A percentile compares a stretch with the other conserved stretches of the same genome.
Conservation (phyloP, 2,797 vertebrate genomes). For the Etheostoma perlongum region DNA sequence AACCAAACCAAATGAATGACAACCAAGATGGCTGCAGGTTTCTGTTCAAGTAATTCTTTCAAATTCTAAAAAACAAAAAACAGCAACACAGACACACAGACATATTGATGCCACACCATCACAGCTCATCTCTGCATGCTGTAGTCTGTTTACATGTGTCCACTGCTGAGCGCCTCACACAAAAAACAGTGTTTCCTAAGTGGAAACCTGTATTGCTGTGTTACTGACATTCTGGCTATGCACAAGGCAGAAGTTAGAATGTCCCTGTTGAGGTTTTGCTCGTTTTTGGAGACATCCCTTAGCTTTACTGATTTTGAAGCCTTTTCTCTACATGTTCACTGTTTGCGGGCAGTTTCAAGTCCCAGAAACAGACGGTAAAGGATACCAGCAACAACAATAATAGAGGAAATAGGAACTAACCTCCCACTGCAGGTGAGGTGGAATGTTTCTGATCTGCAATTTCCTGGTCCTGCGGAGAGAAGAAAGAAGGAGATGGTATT, state of each 20-base stretch:
- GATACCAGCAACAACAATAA: neutral
- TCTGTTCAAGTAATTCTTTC: too few relatives aligned
- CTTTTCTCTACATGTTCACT: neutral
- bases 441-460: constrained; percentile 96
- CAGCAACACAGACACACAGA: too few relatives aligned
- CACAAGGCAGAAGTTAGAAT: too few relatives aligned
- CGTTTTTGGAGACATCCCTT: too few relatives aligned
- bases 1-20: too few relatives aligned
- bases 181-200: neutral
- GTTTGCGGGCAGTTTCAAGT: neutral
- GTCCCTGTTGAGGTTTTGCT: neutral
- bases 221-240: too few relatives aligned
- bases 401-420: constrained; percentile 79
- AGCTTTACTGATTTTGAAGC: neutral
- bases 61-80: too few relatives aligned
- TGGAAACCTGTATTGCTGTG: neutral
- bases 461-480: constrained; percentile 90
- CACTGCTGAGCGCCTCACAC: neutral
- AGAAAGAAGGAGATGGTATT: constrained; percentile 18
- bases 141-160: too few relatives aligned
- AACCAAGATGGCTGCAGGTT: too few relatives aligned
- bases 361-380: neutral
- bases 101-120: too few relatives aligned
- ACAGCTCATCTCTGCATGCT: too few relatives aligned
- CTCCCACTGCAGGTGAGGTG: constrained; percentile 96